Base-by-base conservation (phyloP, 2,888 invertebrate genomes). In the Pseudeuparius sepicola region DNA sequence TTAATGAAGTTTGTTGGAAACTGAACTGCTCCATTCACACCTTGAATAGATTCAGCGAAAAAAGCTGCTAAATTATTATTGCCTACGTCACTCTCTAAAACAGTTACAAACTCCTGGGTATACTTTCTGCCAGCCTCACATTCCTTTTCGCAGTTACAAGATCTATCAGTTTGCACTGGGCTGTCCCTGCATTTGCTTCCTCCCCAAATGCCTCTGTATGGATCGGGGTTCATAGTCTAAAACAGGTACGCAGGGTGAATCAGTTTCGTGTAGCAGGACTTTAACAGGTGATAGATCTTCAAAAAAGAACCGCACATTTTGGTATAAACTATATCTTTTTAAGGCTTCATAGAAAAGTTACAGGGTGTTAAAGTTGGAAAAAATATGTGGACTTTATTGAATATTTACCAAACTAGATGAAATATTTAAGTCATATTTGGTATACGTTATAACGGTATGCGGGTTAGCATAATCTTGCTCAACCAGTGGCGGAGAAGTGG, bases 11-110 rank as follows among this genome's bases (percentile, higher is more conserved):
- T 79, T 55, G 79, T 86, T 1, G 97, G 90, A 56, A 76, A 96
- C 59, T 97, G 97, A 0, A 96, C 83, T 0, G 80, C 70, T 1
- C 97, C 97, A 9, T 94, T 94, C 4, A 93, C 86, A 10, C 97
- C 97, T 66, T 94, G 96, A 46, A 98, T 96, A 1, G 90, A 84
- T 61, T 98, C 97, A 1, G 87, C 89, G 57, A 96, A 84, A 59
- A 96, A 78, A 4, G 78, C 96, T 0, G 93, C 97, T 4, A 90
- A 72, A 34, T 72, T 72, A 13, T 78, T 78, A 38, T 77, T 75
- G 0, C 92, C 84, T 43, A 89, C 60, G 5, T 84, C 82, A 58
- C 81, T 82, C 39, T 73, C 71, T 47, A 94, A 71, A 4, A 82
- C 70, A 62, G 90, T 80, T 38, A 77, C 69, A 15, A 93, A 70